Base-by-base conservation (phyloP, 2,113 vertebrate species). In the Pachypanchax playfairii region DNA sequence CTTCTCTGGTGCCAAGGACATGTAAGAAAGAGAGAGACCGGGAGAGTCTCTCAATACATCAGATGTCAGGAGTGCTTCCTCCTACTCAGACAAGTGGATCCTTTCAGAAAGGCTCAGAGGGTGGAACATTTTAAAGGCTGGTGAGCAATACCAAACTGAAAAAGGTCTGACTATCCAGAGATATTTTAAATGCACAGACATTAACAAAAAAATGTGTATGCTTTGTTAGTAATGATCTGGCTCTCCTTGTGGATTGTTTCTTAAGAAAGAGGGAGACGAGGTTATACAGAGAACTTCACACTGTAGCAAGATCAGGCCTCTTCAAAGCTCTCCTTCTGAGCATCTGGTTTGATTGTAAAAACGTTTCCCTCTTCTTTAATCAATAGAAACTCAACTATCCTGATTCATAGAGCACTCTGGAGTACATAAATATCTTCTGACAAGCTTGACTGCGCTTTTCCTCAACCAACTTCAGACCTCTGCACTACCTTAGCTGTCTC, bases 1-100 rank as follows among this genome's bases (percentile, higher is more conserved):
- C 87, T 79, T 83, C 88, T 93, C 90, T 70, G 85, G 85, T 85
- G 92, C 85, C 91, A 93, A 94, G 89, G 88, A 91, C 91, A 93
- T 87, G 78, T 86, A 88, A 89, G 87, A 79, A 90, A 90, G 91
- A 91, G 79, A 85, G 90, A 92, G 87, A 79, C 77, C 70, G 43
- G 65, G 79, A 89, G 84, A 76, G 77, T 63, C 77, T 88, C 80
- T 90, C 82, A 87, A 87, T 88, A 84, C 85, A 86, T 88, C 88
- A 87, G 69, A 83, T 70, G 86, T 88, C 82, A 85, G 82, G 62
- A 81, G 77, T 61, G 69, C 74, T 72, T 79, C 77, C 81, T 80
- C 84, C 75, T 70, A 87, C 73, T 79, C 83, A 79, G 65, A 83
- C 67, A 33, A 77, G 75, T 73, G 73, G 65, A 75, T 83, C 76